Percentiles rank a stretch among this genome's conserved stretches.
phyloP scores from a whole-genome alignment of 2,113 vertebrate genomes.

The Apodemus sylvaticus region DNA sequence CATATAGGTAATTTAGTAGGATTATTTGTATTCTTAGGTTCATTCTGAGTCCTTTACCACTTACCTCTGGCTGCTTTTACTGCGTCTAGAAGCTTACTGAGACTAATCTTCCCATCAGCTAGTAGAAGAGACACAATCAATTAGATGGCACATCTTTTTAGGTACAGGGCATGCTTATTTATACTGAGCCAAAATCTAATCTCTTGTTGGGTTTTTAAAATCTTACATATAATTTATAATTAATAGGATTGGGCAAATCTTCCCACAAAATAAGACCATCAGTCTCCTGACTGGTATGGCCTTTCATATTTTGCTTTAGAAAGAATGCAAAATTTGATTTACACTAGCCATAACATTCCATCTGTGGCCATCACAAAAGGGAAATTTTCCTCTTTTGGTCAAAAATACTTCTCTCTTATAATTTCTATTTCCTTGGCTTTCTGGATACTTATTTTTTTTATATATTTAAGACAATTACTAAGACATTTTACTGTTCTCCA shows the following conservation, averaged over 20 bases:
- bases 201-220: not conserved
- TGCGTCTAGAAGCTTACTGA: not conserved
- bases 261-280: not conserved
- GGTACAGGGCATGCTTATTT: not conserved
- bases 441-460: not conserved
- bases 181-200: not conserved
- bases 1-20: not conserved
- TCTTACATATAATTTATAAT: not conserved
- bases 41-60: not conserved
- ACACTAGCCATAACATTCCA: not conserved
- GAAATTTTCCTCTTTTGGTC: not conserved
- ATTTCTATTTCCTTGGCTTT: not conserved
- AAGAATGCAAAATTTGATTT: not conserved
- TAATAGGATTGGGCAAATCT: not conserved
- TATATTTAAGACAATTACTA: not conserved
- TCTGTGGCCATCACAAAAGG: not conserved
- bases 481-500: not conserved
- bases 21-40: not conserved
- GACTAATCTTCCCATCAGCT: not conserved
- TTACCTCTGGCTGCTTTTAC: not conserved
- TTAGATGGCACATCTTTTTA: not conserved
- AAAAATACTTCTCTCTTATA: not conserved
- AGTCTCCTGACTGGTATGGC: not conserved
- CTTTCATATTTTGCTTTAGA: not conserved
- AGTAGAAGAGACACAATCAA: slow-evolving; percentile 17